These are phyloP conservation scores for Mellilla xanthometata DNA, from an alignment of 2,888 invertebrate species.

Conservation along the genomic window DNA sequence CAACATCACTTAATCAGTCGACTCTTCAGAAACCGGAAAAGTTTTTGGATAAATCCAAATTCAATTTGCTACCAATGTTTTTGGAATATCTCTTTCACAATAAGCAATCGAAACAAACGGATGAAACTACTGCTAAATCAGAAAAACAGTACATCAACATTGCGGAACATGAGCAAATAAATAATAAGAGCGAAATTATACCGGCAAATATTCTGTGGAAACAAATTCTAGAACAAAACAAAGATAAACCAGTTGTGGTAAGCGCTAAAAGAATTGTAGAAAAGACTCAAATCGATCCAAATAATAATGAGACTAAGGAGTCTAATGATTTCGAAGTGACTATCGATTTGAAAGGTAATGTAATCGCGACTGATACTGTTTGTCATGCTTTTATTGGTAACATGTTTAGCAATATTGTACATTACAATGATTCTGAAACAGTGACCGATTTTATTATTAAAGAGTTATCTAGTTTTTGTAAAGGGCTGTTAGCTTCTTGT, in stretches of 20 bases:
- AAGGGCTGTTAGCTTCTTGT: constrained; percentile 67
- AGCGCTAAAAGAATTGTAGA: constrained; percentile 40
- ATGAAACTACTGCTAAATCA: constrained; percentile 19
- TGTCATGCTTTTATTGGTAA: constrained; percentile 73
- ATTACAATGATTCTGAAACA: constrained; percentile 49
- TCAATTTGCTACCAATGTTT: constrained; percentile 51
- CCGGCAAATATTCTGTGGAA: constrained; percentile 15
- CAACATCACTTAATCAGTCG: neutral
- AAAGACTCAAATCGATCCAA: constrained; percentile 13
- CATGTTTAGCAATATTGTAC: constrained; percentile 57
- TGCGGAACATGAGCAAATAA: too few species aligned
- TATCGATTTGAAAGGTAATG: constrained; percentile 68
- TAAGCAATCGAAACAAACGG: constrained; percentile 27
- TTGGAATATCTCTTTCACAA: constrained; percentile 53
- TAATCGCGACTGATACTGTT: constrained; percentile 59
- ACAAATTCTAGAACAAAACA: constrained; percentile 16
- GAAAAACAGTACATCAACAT: neutral
- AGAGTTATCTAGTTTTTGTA: constrained; percentile 69
- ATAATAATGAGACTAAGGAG: constrained; percentile 19
- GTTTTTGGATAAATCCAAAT: constrained; percentile 21
- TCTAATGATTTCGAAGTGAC: constrained; percentile 41
- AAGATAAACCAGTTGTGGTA: constrained; percentile 38
- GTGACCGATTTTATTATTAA: constrained; percentile 64
- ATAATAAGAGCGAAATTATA: neutral
- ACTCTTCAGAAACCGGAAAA: neutral